These are phyloP conservation scores for Phoeniculus purpureus DNA, from an alignment of 2,797 vertebrate genomes.

Conservation along the genomic window DNA sequence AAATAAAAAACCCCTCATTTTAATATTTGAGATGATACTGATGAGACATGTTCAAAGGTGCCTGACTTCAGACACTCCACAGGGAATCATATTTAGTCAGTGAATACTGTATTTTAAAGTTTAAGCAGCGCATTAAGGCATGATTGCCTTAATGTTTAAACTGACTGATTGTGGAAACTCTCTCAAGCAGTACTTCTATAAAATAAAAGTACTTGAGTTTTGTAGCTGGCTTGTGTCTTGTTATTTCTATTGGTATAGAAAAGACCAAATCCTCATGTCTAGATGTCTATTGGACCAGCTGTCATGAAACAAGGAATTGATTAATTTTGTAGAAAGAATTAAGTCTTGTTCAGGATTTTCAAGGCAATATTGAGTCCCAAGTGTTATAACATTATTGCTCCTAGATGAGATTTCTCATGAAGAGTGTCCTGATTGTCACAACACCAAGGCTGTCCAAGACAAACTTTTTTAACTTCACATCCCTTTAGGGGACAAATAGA, in stretches of 20 bases:
- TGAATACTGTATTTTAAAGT: neutral
- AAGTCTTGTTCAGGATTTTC: neutral
- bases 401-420: neutral
- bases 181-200: neutral
- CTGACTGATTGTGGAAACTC: neutral
- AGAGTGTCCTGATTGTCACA: neutral
- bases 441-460: neutral
- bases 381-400: neutral
- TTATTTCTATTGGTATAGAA: neutral
- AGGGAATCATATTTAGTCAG: neutral
- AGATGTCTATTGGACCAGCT: neutral
- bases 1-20: neutral
- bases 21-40: neutral
- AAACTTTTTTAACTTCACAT: neutral
- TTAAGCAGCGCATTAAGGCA: neutral
- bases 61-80: neutral
- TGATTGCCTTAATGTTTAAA: neutral
- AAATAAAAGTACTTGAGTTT: neutral
- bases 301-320: neutral
- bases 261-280: neutral
- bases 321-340: neutral
- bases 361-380: neutral
- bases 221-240: neutral
- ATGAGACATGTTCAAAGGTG: neutral
- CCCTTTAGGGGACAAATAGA: neutral